Evolutionary conservation across 2,113 vertebrate genomes (phyloP).

Genomic region (Oceanites oceanicus): DNA sequence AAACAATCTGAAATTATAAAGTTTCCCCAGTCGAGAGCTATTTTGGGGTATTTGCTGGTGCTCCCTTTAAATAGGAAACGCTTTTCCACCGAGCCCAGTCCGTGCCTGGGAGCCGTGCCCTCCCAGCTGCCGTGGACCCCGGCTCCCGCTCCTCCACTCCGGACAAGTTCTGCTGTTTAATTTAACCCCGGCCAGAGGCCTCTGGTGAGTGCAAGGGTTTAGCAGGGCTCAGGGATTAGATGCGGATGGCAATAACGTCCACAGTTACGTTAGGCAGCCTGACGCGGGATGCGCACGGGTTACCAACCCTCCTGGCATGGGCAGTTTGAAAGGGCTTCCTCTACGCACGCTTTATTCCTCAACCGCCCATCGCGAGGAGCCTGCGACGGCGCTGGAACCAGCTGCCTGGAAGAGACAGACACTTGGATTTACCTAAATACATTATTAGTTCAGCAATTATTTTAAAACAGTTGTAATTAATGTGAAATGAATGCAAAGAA

Average conservation of each 20-base stretch:
- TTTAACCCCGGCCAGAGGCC: background rate
- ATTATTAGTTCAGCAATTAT: background rate
- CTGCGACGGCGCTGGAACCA: background rate
- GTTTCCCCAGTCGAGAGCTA: background rate
- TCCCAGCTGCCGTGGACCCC: background rate
- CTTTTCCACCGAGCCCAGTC: background rate
- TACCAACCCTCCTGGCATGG: background rate
- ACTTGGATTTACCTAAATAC: background rate
- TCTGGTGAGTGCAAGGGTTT: background rate
- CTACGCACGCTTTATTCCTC: accelerated
- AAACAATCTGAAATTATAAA: background rate
- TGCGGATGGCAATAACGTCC: background rate
- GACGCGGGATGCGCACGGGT: accelerated
- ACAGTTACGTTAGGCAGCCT: accelerated
- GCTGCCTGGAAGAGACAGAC: background rate
- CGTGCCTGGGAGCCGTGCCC: accelerated
- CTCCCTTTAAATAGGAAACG: background rate
- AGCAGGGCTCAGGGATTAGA: background rate
- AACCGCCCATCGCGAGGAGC: background rate
- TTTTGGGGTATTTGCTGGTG: background rate
- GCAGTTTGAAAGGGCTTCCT: background rate
- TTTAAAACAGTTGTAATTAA: background rate
- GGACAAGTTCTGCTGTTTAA: background rate
- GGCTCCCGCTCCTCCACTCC: background rate
- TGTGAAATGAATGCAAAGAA: background rate